These are phyloP conservation scores for Crotalus tigris DNA, from an alignment of 2,113 vertebrate species.

Conservation along the genomic window DNA sequence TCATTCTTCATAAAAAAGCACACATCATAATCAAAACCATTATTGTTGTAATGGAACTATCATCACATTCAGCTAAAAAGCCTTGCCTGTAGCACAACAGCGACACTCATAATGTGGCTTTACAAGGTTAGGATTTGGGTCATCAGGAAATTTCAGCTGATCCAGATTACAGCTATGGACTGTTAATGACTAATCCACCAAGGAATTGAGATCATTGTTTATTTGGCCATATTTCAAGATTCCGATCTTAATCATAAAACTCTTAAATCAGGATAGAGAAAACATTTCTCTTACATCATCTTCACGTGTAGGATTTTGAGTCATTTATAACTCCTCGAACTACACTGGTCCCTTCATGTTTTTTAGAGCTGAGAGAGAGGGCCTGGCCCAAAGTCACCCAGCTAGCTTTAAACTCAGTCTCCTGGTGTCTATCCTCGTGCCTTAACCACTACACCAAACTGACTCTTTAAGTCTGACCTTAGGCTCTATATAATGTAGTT, in stretches of 20 bases:
- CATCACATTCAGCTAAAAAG: background rate
- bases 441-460: background rate
- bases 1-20: background rate
- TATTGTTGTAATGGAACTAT: background rate
- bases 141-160: background rate
- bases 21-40: background rate
- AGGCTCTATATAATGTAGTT: background rate
- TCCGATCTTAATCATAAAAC: background rate
- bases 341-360: background rate
- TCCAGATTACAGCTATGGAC: background rate
- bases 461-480: background rate
- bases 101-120: background rate
- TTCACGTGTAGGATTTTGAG: background rate
- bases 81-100: background rate
- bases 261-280: background rate
- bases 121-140: background rate
- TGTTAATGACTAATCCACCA: background rate
- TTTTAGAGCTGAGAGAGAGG: background rate
- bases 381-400: background rate
- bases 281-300: background rate
- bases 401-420: background rate
- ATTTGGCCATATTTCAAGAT: background rate
- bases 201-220: background rate
- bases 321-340: background rate
- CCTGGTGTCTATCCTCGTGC: background rate